phyloP scores from a whole-genome alignment of 2,888 invertebrate species.

The Pherbina coryleti region DNA sequence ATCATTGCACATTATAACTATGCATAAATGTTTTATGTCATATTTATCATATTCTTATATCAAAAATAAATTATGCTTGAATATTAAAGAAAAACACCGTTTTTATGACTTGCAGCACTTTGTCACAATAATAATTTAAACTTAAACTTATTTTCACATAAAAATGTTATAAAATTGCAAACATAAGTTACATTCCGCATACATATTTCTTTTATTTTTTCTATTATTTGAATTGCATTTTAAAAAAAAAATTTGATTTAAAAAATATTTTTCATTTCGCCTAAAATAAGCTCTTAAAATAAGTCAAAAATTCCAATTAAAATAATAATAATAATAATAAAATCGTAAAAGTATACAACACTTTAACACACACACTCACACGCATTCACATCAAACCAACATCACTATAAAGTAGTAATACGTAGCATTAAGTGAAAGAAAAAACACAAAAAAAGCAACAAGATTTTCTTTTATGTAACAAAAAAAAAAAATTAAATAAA shows the following conservation, averaged over 20 bases:
- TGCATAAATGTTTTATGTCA: too few relatives aligned
- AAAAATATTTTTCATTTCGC: not conserved
- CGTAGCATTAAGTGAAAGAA: not conserved
- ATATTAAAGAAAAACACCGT: too few relatives aligned
- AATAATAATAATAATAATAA: not conserved
- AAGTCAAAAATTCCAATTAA: slow-evolving; percentile 13
- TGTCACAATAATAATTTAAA: too few relatives aligned
- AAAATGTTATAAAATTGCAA: not conserved
- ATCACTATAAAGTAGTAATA: slow-evolving; percentile 22
- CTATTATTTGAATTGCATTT: not conserved
- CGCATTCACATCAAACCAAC: slow-evolving; percentile 26
- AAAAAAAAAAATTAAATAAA: slow-evolving; percentile 32
- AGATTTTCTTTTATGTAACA: slow-evolving; percentile 33
- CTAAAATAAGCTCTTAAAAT: not conserved
- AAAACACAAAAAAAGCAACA: slow-evolving; percentile 15
- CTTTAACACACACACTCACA: not conserved
- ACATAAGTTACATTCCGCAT: not conserved
- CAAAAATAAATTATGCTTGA: too few relatives aligned
- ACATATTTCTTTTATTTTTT: not conserved
- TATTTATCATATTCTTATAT: too few relatives aligned
- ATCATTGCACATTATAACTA: too few relatives aligned
- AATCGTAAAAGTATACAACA: not conserved
- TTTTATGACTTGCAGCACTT: too few relatives aligned
- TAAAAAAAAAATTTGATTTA: not conserved
- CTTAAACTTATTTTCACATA: not conserved